A percentile compares a stretch with the other conserved stretches of the same genome.
Conservation (phyloP, 2,888 invertebrate genomes). For the Synergus umbraculus region DNA sequence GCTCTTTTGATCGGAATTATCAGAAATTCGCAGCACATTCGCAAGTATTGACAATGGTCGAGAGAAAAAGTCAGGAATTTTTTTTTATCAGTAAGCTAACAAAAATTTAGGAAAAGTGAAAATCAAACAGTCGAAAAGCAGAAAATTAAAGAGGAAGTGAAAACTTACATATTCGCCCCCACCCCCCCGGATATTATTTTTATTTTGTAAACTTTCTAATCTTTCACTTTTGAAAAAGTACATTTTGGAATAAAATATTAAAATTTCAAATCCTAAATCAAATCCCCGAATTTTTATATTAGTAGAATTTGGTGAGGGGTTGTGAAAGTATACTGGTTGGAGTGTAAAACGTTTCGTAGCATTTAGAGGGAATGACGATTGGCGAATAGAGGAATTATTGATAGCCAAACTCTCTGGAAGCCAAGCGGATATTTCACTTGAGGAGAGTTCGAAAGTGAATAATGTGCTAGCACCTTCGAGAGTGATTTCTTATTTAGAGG, state of each 20-base stretch:
- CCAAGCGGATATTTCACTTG: slow-evolving; percentile 52
- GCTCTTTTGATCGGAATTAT: slow-evolving; percentile 5
- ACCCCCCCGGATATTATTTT: too few relatives aligned
- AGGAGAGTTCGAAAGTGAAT: slow-evolving; percentile 31
- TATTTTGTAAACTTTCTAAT: too few relatives aligned
- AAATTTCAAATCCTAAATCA: too few relatives aligned
- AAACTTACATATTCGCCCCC: too few relatives aligned
- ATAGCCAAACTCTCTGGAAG: slow-evolving; percentile 16
- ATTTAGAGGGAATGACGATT: not conserved
- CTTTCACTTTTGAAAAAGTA: too few relatives aligned
- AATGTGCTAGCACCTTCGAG: slow-evolving; percentile 42
- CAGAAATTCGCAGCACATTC: not conserved
- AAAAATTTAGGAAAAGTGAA: too few relatives aligned
- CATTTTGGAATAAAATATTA: too few relatives aligned
- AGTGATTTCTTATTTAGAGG: slow-evolving; percentile 72
- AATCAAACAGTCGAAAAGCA: too few relatives aligned
- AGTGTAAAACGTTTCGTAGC: not conserved
- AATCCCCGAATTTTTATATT: not conserved
- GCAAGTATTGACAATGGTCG: too few relatives aligned
- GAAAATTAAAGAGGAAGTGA: too few relatives aligned
- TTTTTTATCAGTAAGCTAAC: too few relatives aligned
- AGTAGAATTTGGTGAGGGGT: not conserved
- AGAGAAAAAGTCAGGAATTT: too few relatives aligned
- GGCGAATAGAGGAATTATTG: slow-evolving; percentile 32
- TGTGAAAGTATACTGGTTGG: not conserved